Percentiles rank a stretch among this genome's conserved stretches.
Evolutionary conservation across 2,113 vertebrate genomes (phyloP).

Genomic region (Alaudala cheleensis): DNA sequence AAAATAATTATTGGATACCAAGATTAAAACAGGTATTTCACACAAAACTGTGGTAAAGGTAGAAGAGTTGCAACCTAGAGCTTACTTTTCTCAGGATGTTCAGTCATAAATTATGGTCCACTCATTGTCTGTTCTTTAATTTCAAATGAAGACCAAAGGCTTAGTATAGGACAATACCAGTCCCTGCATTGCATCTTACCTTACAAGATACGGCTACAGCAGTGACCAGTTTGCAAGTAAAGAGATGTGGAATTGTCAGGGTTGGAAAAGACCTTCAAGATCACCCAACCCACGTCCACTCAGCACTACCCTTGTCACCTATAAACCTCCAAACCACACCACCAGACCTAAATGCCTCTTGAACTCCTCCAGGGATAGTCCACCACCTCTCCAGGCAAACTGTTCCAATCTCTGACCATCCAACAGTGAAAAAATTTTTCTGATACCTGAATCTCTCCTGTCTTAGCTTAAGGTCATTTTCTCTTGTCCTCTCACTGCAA

Average conservation of each 20-base stretch:
- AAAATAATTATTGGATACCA: background rate
- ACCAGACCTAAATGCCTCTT: background rate
- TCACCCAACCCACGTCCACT: background rate
- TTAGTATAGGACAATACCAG: background rate
- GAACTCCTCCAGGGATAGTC: background rate
- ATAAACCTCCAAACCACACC: background rate
- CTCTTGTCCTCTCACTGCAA: background rate
- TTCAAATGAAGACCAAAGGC: background rate
- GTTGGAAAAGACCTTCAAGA: background rate
- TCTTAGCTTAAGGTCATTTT: background rate
- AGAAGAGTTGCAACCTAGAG: background rate
- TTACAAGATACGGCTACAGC: background rate
- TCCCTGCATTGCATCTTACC: background rate
- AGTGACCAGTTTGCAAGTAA: background rate
- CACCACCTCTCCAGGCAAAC: background rate
- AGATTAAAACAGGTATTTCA: background rate
- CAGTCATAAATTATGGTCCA: background rate
- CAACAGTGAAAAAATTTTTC: background rate
- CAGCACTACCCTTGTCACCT: background rate
- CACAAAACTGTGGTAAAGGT: background rate
- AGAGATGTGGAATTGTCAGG: background rate
- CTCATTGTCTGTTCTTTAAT: background rate
- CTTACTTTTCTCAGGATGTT: background rate
- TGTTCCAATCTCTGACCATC: background rate
- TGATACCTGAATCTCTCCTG: background rate